Percentiles rank a stretch among this genome's conserved stretches.
phyloP scores from a whole-genome alignment of 2,113 vertebrate species.

The Myotis yumanensis region DNA sequence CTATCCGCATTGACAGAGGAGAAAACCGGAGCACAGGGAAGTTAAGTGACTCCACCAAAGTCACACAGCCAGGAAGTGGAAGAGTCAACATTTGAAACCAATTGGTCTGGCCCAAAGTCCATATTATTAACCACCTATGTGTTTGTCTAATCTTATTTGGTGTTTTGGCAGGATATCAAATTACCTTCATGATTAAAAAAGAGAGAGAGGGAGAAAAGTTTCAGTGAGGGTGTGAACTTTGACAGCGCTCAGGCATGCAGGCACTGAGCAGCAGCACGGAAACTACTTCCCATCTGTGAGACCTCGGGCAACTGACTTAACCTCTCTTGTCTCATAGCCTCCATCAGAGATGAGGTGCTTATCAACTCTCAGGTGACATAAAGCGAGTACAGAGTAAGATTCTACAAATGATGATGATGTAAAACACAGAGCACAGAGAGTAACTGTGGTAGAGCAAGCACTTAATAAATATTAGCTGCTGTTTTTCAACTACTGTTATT shows the following conservation, averaged over 20 bases:
- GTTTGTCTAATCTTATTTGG: background rate
- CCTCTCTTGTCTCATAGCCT: background rate
- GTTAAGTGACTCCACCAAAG: background rate
- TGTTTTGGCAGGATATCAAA: slow-evolving; percentile 8
- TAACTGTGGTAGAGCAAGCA: background rate
- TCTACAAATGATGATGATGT: background rate
- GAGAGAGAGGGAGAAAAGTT: background rate
- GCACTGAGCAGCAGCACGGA: background rate
- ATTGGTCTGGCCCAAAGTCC: background rate
- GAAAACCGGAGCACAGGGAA: background rate
- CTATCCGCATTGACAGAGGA: background rate
- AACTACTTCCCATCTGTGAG: background rate
- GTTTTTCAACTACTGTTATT: background rate
- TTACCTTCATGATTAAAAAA: background rate
- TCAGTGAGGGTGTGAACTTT: background rate
- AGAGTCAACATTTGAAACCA: background rate
- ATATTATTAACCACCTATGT: background rate
- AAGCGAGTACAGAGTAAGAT: background rate
- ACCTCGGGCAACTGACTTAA: background rate
- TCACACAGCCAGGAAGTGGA: background rate
- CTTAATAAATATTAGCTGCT: background rate
- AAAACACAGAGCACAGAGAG: background rate
- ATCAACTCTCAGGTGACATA: background rate
- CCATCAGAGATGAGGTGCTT: background rate
- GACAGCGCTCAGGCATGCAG: background rate